These are phyloP conservation scores for Heteromyza rotundicornis DNA, from an alignment of 2,888 invertebrate genomes.

Conservation along the genomic window DNA sequence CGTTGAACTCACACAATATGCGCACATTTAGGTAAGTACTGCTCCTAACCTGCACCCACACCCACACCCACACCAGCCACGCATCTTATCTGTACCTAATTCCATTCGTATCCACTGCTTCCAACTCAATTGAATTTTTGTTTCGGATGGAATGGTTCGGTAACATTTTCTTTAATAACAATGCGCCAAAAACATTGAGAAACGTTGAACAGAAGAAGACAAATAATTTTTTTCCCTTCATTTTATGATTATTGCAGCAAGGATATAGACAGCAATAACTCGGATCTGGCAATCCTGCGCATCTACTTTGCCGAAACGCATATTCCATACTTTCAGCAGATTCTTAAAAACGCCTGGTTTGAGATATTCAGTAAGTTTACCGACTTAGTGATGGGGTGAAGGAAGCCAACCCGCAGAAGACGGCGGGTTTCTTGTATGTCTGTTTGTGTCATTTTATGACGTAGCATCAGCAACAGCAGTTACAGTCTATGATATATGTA, in stretches of 20 bases:
- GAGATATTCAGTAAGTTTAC: constrained; percentile 68
- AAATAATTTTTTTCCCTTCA: not conserved
- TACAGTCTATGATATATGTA: constrained; percentile 12
- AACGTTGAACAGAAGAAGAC: no score
- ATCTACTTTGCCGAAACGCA: constrained; percentile 50
- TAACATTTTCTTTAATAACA: no score
- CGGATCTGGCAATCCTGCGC: constrained; percentile 46
- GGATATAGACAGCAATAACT: constrained; percentile 37
- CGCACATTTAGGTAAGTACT: constrained; percentile 36
- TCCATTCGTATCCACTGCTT: no score
- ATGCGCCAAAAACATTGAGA: no score
- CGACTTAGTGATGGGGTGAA: constrained; percentile 8
- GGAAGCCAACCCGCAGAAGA: constrained; percentile 8
- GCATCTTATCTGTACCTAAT: no score
- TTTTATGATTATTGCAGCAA: constrained; percentile 5
- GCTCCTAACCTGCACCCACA: not conserved
- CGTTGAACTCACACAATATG: constrained; percentile 29
- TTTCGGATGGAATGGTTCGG: no score
- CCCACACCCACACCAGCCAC: no score
- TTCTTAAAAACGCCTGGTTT: constrained; percentile 65
- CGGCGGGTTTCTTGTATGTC: constrained; percentile 27
- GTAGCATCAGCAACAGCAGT: not conserved
- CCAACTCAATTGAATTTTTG: no score
- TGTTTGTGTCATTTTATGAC: constrained; percentile 14
- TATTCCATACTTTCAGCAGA: constrained; percentile 51